Percentiles rank a stretch among this genome's conserved stretches.
These are phyloP conservation scores for Alloplasta piceator DNA, from an alignment of 2,888 invertebrate genomes.

Conservation along the genomic window DNA sequence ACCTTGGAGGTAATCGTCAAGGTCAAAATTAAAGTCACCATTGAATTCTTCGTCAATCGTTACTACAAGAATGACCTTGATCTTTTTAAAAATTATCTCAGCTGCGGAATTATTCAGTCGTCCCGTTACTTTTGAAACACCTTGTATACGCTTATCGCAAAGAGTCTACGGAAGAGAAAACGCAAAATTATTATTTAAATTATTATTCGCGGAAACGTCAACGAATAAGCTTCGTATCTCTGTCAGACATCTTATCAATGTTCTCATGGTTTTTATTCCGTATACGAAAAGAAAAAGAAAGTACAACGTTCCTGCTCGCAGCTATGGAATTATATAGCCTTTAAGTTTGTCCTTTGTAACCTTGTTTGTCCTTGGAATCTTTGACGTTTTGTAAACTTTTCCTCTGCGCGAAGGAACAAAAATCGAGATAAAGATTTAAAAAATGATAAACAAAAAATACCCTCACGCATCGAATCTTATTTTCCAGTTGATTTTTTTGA, in stretches of 20 bases:
- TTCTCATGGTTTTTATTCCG: constrained; percentile 1
- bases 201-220: constrained; percentile 61
- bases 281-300: constrained; percentile 43
- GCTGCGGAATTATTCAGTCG: no score
- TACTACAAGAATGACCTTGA: no score
- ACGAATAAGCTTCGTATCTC: constrained; percentile 1
- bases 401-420: constrained; percentile 14
- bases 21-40: no score
- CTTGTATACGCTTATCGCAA: constrained; percentile 59
- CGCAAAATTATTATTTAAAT: constrained; percentile 62
- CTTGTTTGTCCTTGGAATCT: constrained; percentile 34
- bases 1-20: no score
- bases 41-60: no score
- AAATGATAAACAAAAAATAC: neutral
- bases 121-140: no score
- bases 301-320: constrained; percentile 63
- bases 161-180: constrained; percentile 49
- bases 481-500: constrained; percentile 52
- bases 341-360: constrained; percentile 55
- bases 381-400: constrained; percentile 29
- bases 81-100: no score
- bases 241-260: no score
- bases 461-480: neutral
- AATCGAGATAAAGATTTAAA: constrained; percentile 1
- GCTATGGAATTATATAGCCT: constrained; percentile 52